A percentile compares a stretch with the other conserved stretches of the same genome.
These are phyloP conservation scores for Ornithoptera priamus DNA, from an alignment of 2,888 invertebrate species.

Conservation along the genomic window DNA sequence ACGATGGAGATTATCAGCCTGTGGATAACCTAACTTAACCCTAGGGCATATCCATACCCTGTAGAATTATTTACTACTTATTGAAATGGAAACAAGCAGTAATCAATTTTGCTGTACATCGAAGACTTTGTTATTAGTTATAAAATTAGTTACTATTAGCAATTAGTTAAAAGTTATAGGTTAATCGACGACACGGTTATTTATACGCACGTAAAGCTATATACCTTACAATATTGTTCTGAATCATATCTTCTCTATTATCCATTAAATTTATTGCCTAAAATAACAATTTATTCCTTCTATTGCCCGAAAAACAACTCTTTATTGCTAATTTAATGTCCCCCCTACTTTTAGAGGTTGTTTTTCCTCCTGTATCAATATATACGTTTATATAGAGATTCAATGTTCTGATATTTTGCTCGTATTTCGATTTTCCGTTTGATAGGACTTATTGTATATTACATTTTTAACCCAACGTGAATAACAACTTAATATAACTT, in stretches of 20 bases:
- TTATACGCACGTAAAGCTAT: no score
- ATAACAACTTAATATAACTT: not conserved
- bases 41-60: no score
- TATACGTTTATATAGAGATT: conserved; percentile 8
- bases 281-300: conserved; percentile 21
- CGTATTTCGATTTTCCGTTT: conserved; percentile 9
- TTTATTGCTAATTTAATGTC: conserved; percentile 22
- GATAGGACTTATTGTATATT: conserved; percentile 11
- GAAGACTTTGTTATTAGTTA: no score
- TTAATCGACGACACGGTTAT: no score
- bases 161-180: no score
- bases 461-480: conserved; percentile 7
- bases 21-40: no score
- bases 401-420: conserved; percentile 13
- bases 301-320: conserved; percentile 21
- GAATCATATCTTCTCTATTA: conserved; percentile 6
- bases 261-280: conserved; percentile 16
- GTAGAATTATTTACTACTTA: no score
- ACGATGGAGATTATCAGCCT: not conserved
- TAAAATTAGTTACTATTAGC: no score
- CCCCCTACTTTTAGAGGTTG: conserved; percentile 4
- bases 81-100: no score
- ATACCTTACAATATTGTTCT: conserved; percentile 4
- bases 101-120: no score
- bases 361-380: conserved; percentile 9